Evolutionary conservation across 2,113 vertebrate species (phyloP), one percentile per base, ranked within the genome.

Genomic region (Corythaixoides concolor): DNA sequence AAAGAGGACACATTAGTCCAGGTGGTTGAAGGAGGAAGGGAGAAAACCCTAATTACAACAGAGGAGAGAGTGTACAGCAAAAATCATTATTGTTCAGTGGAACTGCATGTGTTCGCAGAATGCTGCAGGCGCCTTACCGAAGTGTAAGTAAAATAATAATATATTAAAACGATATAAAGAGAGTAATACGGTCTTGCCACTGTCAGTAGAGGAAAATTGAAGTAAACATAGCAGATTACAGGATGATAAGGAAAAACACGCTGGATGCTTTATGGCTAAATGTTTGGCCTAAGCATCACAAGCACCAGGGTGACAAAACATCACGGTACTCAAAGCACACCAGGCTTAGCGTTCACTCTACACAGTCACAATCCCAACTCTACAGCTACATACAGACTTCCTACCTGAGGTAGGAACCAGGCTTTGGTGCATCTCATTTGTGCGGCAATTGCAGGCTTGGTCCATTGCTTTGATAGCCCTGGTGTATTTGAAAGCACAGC

Each of bases 381-480:
- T 3, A 22, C 2, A 63, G 58, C 28, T 23, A 15, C 22, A 33
- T 1, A 19, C 0, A 52, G 7, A 20, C 41, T 55, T 26, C 47
- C 28, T 9, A 5, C 28, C 22, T 12, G n/a, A 63, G 72, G 63
- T 4, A 62, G 70, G n/a, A 70, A 30, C 17, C 69, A 62, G 55
- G 24, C 32, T 32, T 16, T 4, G 10, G 49, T 41, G 66, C 53
- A n/a, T 1, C 18, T 4, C 35, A 15, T 21, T 76, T 12, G 59
- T 50, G 39, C 60, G 24, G 30, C n/a, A 68, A 41, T 6, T 7
- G 9, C 41, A 58, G 80, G 62, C 50, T 83, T 8, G 22, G 9
- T 27, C 22, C 0, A 0, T 41, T 55, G 10, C 28, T 63, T 56
- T 56, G 60, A 18, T 35, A 62, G n/a, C 41, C 32, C 15, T 33